Evolutionary conservation across 1,140 invertebrate species (phyloP).

Genomic region (Belonocnema kinseyi): DNA sequence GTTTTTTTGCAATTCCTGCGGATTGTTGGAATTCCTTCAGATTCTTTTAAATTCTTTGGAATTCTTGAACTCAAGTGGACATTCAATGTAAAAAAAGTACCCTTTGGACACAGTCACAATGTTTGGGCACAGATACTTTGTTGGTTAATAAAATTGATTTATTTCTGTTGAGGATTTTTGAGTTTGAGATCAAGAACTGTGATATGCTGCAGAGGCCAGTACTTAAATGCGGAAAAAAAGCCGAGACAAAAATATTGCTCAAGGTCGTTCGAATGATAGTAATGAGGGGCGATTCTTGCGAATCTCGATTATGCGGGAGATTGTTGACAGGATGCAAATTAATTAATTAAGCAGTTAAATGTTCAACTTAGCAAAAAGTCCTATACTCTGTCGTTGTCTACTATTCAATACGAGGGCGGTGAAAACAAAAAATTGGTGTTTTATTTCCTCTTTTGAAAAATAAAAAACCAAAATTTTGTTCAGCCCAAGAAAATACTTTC

Average conservation of each 20-base stretch:
- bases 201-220: constrained; percentile 54
- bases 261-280: constrained; percentile 34
- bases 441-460: too few relatives aligned
- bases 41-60: too few relatives aligned
- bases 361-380: constrained; percentile 1
- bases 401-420: constrained; percentile 36
- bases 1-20: too few relatives aligned
- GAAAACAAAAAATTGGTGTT: neutral
- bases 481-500: constrained; percentile 39
- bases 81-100: too few relatives aligned
- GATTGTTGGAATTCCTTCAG: too few relatives aligned
- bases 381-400: constrained; percentile 62
- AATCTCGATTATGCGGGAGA: neutral
- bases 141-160: neutral
- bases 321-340: neutral
- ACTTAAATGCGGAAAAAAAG: constrained; percentile 43
- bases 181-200: constrained; percentile 47
- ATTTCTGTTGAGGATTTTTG: neutral
- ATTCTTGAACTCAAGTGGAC: too few relatives aligned
- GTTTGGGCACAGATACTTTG: neutral
- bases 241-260: constrained; percentile 41
- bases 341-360: constrained; percentile 16
- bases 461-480: too few relatives aligned
- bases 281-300: neutral
- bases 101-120: too few relatives aligned